Evolutionary conservation across 92 coral and sea anemone species (phyloP), one percentile per base, ranked within the genome.

Genomic region (Porites lobata): DNA sequence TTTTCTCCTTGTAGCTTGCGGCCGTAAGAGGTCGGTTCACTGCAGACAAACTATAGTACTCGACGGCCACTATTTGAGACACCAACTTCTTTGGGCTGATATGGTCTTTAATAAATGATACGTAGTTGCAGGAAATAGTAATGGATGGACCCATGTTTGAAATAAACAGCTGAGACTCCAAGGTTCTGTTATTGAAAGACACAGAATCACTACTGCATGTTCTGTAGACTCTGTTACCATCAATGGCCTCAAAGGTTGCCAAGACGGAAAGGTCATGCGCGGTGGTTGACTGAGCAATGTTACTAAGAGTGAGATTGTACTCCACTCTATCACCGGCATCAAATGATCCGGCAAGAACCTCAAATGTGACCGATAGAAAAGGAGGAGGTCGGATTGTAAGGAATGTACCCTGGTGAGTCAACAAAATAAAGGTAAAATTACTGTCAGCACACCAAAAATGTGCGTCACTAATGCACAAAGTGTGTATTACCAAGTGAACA

Each of bases 261-360:
- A 32, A 22, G 15, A 96, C 69, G 69, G 79, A 79, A 18, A 98
- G 51, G n/a, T 91, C 86, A 76, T 89, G 53, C 2, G 99, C 99
- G 32, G 91, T 50, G 8, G 81, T 84, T 22, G 84, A 77, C 56
- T 63, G 57, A 17, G 90, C 96, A 50, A 79, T 79, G 80, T 98
- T 92, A 21, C 71, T 77, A 14, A 95, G 69, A 6, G 86, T 79
- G 29, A 94, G 87, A 80, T 90, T 80, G 67, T 75, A 94, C 71
- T 91, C 90, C 10, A 98, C 94, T 29, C 78, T 54, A 76, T 98
- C 99, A 7, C 98, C 99, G 1, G 93, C 94, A 81, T 98, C 99
- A 79, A 95, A 86, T 14, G 78, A 73, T n/a, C 90, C 92, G 17
- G 61, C 54, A 18, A 88, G 69, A 0, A 95, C 85, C 7, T 72